Evolutionary conservation across 2,888 invertebrate genomes (phyloP), one percentile per base, ranked within the genome.

Genomic region (Pilophorus perplexus): DNA sequence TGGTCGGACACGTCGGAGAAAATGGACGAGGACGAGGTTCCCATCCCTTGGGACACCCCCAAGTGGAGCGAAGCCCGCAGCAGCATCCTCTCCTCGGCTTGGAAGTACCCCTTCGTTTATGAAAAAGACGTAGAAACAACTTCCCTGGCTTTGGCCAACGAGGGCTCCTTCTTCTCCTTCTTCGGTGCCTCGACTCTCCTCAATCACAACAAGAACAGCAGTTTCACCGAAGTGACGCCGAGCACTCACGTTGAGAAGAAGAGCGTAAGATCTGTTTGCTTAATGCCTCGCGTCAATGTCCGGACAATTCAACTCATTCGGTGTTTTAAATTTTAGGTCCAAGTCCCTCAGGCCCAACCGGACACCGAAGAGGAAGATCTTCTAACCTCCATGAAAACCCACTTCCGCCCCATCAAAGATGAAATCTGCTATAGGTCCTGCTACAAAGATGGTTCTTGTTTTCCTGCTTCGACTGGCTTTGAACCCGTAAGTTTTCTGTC

Each of bases 361-460:
- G 46, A 57, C 14, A 73, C 79, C 71, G 78, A 79, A 73, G 81
- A 82, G 72, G 89, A 89, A 75, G 88, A 90, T 77, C 78, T 90
- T 72, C 80, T 90, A 69, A 87, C 87, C 16, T 88, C 91, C 5
- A 82, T 85, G 70, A 84, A 85, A 71, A 91, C 90, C 67, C 92
- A 93, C 79, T 92, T 93, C 79, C 84, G 86, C 71, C 91, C 92
- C 14, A 91, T 92, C 72, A 83, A 84, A 73, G 83, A 71, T 20
- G 71, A 71, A 33, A 48, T 38, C n/a, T 66, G 37, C 27, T n/a
- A n/a, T n/a, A 67, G 44, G 27, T 28, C 14, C 3, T 54, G 44
- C 33, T 83, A 81, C 75, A 83, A 81, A 27, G 88, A 89, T 77
- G 89, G 89, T 55, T 85, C 86, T 72, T 85, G 86, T 14, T 89